Evolutionary conservation across 2,113 vertebrate species (phyloP), one percentile per base, ranked within the genome.

Genomic region (Strix uralensis): DNA sequence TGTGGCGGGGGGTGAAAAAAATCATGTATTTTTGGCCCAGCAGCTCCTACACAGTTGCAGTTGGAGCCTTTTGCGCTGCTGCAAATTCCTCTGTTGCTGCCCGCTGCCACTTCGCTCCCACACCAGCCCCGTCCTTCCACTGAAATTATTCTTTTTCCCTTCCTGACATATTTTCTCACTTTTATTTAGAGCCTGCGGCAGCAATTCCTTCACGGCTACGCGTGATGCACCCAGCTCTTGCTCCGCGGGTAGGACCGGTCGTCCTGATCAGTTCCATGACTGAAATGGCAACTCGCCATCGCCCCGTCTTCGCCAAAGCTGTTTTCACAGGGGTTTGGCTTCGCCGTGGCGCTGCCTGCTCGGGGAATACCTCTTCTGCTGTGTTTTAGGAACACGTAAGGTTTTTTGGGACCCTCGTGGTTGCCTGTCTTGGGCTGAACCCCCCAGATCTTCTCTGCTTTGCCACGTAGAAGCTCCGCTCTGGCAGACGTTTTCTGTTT

Each of bases 281-380:
- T 17, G 1, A 34, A 46, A 88, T 80, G 86, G 57, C 58, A 55
- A 34, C 18, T 47, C 7, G 0, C 18, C 2, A 0, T 46, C 18
- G 0, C 47, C 19, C 38, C 5, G 1, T 34, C 52, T 7, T 26
- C 14, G 1, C 59, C 46, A 8, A 14, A 30, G 10, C 54, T 4
- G 4, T 25, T 73, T 21, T 38, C 25, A 8, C 13, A 6, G 4
- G 52, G 22, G 8, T 20, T 26, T 2, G 3, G 38, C 67, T 73
- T 3, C 1, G 23, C 54, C 2, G 0, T 1, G 1, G 13, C 3
- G 3, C 57, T n/a, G 25, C 40, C 63, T 1, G 3, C n/a, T 34
- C 4, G 2, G 46, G 34, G 11, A 30, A 4, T 10, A 15, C 38
- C 44, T 29, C 23, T 66, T 58, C 73, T 47, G 8, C 30, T 27